Evolutionary conservation across 2,888 invertebrate species (phyloP).

Genomic region (Resseliella maxima): DNA sequence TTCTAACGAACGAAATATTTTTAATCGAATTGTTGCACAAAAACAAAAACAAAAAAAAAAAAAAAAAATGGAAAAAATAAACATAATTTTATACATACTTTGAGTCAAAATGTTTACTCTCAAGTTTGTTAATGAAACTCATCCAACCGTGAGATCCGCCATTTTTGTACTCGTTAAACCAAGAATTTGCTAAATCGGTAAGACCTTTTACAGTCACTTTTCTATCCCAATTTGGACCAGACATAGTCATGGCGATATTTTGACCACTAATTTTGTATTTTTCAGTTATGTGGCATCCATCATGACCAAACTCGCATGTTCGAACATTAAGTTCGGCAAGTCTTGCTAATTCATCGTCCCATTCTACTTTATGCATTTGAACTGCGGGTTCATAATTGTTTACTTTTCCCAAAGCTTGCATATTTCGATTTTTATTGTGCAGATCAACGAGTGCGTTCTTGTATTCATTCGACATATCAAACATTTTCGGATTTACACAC

Average conservation of each 20-base stretch:
- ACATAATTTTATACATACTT: neutral
- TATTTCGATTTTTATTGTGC: conserved; percentile 4
- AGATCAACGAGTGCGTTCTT: neutral
- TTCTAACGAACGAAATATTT: neutral
- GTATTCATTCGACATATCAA: neutral
- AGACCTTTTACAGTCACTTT: neutral
- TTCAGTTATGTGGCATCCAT: conserved; percentile 64
- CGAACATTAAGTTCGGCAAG: conserved; percentile 64
- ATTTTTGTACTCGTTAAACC: neutral
- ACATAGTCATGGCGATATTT: conserved; percentile 59
- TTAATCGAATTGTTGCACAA: neutral
- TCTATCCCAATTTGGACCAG: neutral
- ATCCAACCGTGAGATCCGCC: neutral
- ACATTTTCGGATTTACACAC: neutral
- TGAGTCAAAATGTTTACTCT: neutral
- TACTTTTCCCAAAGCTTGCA: neutral
- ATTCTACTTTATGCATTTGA: conserved; percentile 58
- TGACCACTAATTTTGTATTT: conserved; percentile 64
- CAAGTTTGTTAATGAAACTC: neutral
- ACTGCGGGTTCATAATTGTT: neutral
- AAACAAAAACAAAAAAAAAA: neutral
- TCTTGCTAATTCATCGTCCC: conserved; percentile 64
- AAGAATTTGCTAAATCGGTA: neutral
- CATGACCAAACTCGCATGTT: conserved; percentile 64
- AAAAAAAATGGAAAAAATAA: neutral